Conservation (phyloP, 2,113 vertebrate genomes). For the Abramis brama region DNA sequence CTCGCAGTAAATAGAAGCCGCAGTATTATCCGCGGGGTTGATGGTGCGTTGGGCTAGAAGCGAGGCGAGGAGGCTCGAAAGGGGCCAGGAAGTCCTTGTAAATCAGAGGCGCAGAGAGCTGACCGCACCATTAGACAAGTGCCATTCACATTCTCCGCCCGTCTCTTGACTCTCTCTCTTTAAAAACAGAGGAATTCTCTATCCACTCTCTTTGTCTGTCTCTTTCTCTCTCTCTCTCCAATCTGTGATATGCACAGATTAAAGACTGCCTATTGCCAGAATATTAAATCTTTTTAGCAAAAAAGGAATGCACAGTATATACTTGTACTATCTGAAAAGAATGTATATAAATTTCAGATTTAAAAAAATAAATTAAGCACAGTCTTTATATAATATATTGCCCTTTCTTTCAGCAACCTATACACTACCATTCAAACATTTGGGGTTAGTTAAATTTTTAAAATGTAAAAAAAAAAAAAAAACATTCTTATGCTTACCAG, state of each 20-base stretch:
- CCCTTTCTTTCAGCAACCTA: not conserved
- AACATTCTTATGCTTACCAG: no score
- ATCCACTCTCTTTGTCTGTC: conserved; percentile 1
- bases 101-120: conserved; percentile 35
- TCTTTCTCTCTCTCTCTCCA: not conserved
- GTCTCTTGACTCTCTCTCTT: conserved; percentile 28
- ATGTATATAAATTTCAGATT: not conserved
- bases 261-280: not conserved
- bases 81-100: conserved; percentile 44
- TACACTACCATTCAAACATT: not conserved
- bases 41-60: conserved; percentile 21
- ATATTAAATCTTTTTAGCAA: not conserved
- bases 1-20: conserved; percentile 12
- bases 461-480: no score
- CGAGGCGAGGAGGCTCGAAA: not conserved
- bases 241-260: conserved; percentile 3
- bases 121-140: conserved; percentile 45
- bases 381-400: no score
- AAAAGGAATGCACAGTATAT: not conserved
- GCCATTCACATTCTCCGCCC: conserved; percentile 37
- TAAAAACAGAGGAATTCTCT: conserved; percentile 1
- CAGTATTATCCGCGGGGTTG: conserved; percentile 1
- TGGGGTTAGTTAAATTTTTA: no score
- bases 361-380: not conserved
- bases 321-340: not conserved